phyloP scores from a whole-genome alignment of 1,140 invertebrate genomes.

The Pantala flavescens region DNA sequence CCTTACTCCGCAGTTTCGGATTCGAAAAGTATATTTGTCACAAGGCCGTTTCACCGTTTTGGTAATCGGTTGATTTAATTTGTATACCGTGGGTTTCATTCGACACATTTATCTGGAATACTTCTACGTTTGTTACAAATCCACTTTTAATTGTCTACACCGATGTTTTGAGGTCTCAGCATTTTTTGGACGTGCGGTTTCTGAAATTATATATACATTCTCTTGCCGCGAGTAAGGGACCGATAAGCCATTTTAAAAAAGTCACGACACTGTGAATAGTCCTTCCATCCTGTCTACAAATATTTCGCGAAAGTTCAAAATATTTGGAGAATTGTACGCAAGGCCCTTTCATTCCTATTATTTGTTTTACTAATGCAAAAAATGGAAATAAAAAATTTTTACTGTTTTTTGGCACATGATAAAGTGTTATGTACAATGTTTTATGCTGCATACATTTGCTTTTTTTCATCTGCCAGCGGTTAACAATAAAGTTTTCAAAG shows the following conservation, averaged over 20 bases:
- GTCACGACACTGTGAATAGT: background rate
- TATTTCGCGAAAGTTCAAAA: constrained; percentile 1
- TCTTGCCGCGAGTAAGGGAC: background rate
- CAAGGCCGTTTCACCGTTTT: no score
- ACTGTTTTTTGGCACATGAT: background rate
- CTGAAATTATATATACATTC: background rate
- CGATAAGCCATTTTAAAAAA: background rate
- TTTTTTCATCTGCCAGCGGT: constrained; percentile 8
- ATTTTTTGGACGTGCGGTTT: background rate
- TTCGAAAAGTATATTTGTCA: no score
- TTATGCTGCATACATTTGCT: constrained; percentile 9
- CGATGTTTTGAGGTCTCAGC: background rate
- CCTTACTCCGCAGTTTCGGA: no score
- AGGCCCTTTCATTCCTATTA: background rate
- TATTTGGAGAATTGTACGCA: background rate
- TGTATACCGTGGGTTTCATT: no score
- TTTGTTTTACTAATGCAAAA: background rate
- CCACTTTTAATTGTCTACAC: no score
- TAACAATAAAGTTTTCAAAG: constrained; percentile 10
- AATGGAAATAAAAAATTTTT: background rate
- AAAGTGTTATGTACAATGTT: constrained; percentile 10
- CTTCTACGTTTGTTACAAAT: no score
- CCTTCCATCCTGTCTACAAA: background rate
- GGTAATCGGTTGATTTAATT: no score
- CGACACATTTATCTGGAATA: no score